These are phyloP conservation scores for Calonectris borealis DNA, from an alignment of 2,113 vertebrate genomes.

Conservation along the genomic window DNA sequence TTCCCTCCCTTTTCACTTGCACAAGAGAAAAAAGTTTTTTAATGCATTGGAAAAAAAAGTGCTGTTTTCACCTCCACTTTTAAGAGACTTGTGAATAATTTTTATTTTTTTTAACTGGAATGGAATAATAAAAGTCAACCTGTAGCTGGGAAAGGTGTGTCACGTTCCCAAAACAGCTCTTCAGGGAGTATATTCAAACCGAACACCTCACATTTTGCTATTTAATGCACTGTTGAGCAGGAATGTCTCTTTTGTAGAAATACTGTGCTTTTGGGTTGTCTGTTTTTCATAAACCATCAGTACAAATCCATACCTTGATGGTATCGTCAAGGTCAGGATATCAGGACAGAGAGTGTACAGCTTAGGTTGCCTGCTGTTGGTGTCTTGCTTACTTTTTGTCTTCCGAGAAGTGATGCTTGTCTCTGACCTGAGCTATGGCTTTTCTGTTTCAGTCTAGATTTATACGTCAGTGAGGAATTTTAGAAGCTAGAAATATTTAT, in stretches of 20 bases:
- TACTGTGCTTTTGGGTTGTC: not conserved
- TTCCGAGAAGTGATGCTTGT: not conserved
- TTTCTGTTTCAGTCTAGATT: not conserved
- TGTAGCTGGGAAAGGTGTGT: not conserved
- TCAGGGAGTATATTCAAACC: not conserved
- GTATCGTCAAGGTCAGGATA: accelerated
- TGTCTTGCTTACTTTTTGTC: not conserved
- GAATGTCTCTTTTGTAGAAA: not conserved
- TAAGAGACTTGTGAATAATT: not conserved
- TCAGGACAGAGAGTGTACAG: not conserved
- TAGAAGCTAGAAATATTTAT: not conserved
- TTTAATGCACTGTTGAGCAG: not conserved
- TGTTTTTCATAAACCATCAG: not conserved
- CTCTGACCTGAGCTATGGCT: not conserved
- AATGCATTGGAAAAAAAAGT: not conserved
- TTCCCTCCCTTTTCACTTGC: not conserved
- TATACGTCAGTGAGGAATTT: not conserved
- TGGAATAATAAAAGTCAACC: not conserved
- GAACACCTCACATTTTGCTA: not conserved
- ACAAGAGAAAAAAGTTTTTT: not conserved
- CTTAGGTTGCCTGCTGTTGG: not conserved
- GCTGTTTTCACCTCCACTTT: not conserved
- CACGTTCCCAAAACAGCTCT: not conserved
- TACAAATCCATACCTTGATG: not conserved
- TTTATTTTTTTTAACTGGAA: not conserved